Conservation (phyloP, 2,888 invertebrate genomes). For the Myopa tessellatipennis region DNA sequence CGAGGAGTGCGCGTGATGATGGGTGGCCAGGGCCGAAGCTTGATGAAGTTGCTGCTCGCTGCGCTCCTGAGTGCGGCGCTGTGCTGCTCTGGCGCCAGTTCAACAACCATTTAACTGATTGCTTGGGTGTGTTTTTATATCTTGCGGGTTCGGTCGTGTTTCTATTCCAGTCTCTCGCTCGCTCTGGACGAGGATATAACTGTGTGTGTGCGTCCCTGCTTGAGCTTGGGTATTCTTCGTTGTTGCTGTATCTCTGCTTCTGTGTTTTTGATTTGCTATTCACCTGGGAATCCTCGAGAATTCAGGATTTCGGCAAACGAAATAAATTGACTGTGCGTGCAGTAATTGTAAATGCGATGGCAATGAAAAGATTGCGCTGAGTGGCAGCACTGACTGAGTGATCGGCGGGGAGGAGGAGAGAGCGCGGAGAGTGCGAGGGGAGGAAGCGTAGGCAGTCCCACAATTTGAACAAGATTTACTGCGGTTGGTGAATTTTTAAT, state of each 20-base stretch:
- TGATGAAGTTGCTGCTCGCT: background rate
- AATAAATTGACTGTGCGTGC: conserved; percentile 67
- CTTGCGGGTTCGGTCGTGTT: conserved; percentile 31
- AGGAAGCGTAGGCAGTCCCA: background rate
- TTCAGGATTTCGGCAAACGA: conserved; percentile 50
- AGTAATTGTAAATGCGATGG: conserved; percentile 62
- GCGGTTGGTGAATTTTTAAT: conserved; percentile 16
- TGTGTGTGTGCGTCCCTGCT: conserved; percentile 20
- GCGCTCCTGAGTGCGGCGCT: background rate
- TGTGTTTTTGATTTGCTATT: conserved; percentile 66
- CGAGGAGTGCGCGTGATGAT: background rate
- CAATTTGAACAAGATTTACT: conserved; percentile 1
- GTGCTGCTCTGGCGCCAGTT: conserved; percentile 47
- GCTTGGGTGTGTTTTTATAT: conserved; percentile 56
- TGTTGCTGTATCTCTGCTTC: conserved; percentile 30
- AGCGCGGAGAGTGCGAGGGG: background rate
- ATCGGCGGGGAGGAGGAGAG: background rate
- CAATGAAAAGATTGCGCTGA: conserved; percentile 26
- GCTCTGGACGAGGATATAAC: too few species aligned
- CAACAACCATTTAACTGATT: conserved; percentile 63
- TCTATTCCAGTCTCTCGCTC: conserved; percentile 12
- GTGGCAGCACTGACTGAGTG: conserved; percentile 10
- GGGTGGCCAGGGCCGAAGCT: background rate
- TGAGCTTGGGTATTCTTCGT: background rate
- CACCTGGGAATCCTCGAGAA: conserved; percentile 59